phyloP scores from a whole-genome alignment of 2,797 vertebrate species.

The Pteropus rufus region DNA sequence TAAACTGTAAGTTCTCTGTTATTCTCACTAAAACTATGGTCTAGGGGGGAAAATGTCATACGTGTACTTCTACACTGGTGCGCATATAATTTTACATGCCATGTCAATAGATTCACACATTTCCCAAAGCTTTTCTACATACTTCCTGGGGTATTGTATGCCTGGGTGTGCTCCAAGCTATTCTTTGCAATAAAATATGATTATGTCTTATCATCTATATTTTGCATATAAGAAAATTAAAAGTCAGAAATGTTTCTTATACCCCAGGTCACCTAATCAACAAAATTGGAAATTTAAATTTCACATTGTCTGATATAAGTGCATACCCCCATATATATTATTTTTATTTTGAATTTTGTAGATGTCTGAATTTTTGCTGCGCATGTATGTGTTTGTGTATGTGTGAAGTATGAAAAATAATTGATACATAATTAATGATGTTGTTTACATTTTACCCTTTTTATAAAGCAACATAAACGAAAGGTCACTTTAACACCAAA shows the following conservation, averaged over 20 bases:
- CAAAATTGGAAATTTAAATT: neutral
- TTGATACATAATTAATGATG: neutral
- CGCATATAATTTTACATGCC: neutral
- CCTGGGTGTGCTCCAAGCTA: neutral
- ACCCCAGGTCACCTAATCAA: neutral
- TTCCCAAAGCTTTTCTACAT: neutral
- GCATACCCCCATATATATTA: neutral
- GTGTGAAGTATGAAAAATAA: neutral
- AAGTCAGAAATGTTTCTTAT: neutral
- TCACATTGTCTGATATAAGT: neutral
- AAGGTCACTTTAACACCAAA: neutral
- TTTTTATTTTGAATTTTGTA: neutral
- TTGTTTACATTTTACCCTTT: neutral
- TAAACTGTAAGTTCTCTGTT: neutral
- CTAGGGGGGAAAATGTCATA: neutral
- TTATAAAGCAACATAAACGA: neutral
- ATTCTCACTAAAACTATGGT: neutral
- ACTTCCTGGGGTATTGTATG: neutral
- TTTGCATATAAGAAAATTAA: neutral
- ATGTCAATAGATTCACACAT: neutral
- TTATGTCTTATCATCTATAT: neutral
- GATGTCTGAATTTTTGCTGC: neutral
- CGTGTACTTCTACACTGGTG: neutral
- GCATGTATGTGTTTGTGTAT: fast-evolving
- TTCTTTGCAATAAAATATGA: neutral